Base-by-base conservation (phyloP, 2,888 invertebrate genomes). In the Chrysolina haemoptera region DNA sequence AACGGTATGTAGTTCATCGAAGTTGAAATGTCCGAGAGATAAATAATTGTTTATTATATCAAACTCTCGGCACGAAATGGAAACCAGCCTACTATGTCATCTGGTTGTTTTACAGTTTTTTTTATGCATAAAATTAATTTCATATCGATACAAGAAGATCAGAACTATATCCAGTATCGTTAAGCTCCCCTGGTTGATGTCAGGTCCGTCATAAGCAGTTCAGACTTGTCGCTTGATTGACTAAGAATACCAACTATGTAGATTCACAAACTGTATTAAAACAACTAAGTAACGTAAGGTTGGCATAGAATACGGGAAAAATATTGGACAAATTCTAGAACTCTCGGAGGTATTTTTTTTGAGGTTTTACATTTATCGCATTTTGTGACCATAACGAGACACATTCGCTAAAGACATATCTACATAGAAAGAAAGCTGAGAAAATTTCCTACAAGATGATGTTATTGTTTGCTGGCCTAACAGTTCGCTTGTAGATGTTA, bases 1-100 rank as follows among this genome's bases (percentile, higher is more conserved):
- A 59, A 16, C 35, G 35, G 55, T 27, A 59, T 27, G 35, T 59
- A 35, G 35, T 59, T 59, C 59, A 59, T n/a, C 27, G n/a, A 59
- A 35, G 59, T 27, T 35, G n/a, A n/a, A 50, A 50, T 59, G 22
- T 27, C 27, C 14, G 59, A 59, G 14, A 35, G 12, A 59, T 59
- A 59, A 35, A 59, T 14, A 35, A 59, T 14, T 27, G 59, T 27
- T 27, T n/a, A 27, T 59, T 59, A 27, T 59, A 59, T 59, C 14
- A 59, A 27, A 27, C 14, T 27, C 1, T 59, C n/a, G 35, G 22
- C n/a, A n/a, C 59, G 27, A 22, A n/a, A 59, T 59, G 53, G 11
- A 11, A 18, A 53, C 4, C 20, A 53, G 10, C 53, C 53, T 53
- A 53, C 16, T 12, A 11, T 18, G 4, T 59, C 59, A 59, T 27